phyloP scores from a whole-genome alignment of 2,797 vertebrate species.

The Notamacropus eugenii region DNA sequence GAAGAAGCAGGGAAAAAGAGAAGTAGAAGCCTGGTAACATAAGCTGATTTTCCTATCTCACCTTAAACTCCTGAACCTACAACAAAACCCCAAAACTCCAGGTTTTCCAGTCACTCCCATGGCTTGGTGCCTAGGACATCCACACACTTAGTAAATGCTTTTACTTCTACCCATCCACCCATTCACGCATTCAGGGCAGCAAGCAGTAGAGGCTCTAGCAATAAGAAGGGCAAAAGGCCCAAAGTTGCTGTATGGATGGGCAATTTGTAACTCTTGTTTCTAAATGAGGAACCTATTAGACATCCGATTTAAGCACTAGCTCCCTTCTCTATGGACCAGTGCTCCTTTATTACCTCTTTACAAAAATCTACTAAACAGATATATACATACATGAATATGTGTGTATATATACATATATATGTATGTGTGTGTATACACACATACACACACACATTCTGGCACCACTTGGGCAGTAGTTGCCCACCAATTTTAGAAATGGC shows the following conservation, averaged over 20 bases:
- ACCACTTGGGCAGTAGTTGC: not conserved
- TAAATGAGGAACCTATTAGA: not conserved
- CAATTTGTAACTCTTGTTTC: not conserved
- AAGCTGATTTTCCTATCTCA: not conserved
- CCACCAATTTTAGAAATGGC: not conserved
- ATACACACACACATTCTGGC: not conserved
- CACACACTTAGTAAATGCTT: not conserved
- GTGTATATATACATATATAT: no score
- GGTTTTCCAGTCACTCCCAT: not conserved
- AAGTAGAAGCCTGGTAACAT: not conserved
- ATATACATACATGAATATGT: not conserved
- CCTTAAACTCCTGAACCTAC: not conserved
- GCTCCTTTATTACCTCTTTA: not conserved
- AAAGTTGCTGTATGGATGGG: not conserved
- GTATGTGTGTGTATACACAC: no score
- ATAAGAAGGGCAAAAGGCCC: not conserved
- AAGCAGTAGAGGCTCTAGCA: not conserved
- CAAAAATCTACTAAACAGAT: not conserved
- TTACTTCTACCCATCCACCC: not conserved
- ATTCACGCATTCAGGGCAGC: not conserved
- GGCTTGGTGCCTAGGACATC: not conserved
- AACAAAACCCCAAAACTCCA: not conserved
- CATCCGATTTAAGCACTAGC: not conserved
- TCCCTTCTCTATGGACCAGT: not conserved
- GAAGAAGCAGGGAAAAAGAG: not conserved